Percentiles rank a stretch among this genome's conserved stretches.
Evolutionary conservation across 2,888 invertebrate species (phyloP).

Genomic region (Eupithecia dodoneata): DNA sequence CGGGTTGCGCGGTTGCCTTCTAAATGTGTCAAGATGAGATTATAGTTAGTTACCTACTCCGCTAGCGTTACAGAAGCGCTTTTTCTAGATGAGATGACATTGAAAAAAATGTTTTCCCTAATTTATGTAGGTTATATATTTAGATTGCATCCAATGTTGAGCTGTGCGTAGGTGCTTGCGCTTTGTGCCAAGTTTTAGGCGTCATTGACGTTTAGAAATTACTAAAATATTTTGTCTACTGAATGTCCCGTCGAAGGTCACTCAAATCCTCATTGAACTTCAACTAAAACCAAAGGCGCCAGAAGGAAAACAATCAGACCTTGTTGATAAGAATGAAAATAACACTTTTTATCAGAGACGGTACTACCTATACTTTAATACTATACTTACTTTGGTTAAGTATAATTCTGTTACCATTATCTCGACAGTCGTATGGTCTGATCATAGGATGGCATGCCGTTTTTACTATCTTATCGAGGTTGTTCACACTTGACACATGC

Average conservation of each 20-base stretch:
- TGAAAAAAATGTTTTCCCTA: constrained; percentile 23
- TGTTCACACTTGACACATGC: constrained; percentile 77
- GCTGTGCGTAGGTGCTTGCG: constrained; percentile 39
- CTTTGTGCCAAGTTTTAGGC: constrained; percentile 43
- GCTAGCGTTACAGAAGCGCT: constrained; percentile 25
- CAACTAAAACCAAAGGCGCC: not conserved
- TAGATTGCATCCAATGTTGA: constrained; percentile 45
- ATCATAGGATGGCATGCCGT: constrained; percentile 60
- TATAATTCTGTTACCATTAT: constrained; percentile 36
- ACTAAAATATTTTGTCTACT: constrained; percentile 38
- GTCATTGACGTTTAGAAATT: constrained; percentile 40
- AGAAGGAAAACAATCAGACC: constrained; percentile 7
- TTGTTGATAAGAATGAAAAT: constrained; percentile 9
- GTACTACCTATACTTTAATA: not conserved
- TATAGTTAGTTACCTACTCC: constrained; percentile 52
- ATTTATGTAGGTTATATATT: constrained; percentile 36
- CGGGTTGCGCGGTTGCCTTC: constrained; percentile 44
- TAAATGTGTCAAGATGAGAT: constrained; percentile 51
- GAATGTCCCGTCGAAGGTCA: constrained; percentile 25
- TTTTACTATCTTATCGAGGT: constrained; percentile 72
- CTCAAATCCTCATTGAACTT: not conserved
- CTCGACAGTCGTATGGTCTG: constrained; percentile 49
- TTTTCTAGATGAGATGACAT: not conserved
- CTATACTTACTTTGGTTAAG: not conserved
- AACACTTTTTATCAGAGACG: constrained; percentile 18